Evolutionary conservation across 2,797 vertebrate genomes (phyloP), one percentile per base, ranked within the genome.

Genomic region (Acropternis orthonyx): DNA sequence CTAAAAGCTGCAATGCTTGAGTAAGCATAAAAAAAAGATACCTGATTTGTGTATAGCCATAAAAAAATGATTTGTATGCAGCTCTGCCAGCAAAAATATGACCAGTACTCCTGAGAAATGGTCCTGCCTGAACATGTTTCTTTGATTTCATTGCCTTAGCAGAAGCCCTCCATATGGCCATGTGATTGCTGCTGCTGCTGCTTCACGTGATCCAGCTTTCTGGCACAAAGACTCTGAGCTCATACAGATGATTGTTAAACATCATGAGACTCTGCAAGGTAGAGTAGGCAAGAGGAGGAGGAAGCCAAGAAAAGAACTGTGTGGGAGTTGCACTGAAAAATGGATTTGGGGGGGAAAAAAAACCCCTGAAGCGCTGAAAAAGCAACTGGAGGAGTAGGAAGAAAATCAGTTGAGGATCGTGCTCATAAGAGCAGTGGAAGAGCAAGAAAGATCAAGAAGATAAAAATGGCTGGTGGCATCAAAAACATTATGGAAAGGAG

Each of bases 261-360:
- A 72, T 95, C 94, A 94, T 85, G 88, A 86, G 88, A 73, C 68
- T 94, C 73, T 92, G 83, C 88, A 81, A 96, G 94, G 95, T 91
- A 94, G 87, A 91, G 93, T 95, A 92, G 95, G 95, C 95, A 94
- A 91, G 95, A 91, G 76, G 78, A 95, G 95, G 95, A 96, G 91
- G 93, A 75, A 94, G 92, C 92, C 91, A 83, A 95, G 92, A 96
- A 96, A 96, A 96, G 96, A 96, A 81, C 49, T 1, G 20, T 3
- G 95, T 97, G 91, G 96, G 95, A 89, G 91, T 81, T 76, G 61
- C 92, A 69, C 82, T 94, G 88, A 91, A 84, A 96, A 81, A 84
- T 85, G 82, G 59, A 79, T 91, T 59, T 65, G 21, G 71, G 55
- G 0, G 27, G 27, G 34, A 54, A 58, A 28, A 73, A 89, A 75